Evolutionary conservation across 1,140 invertebrate genomes (phyloP).

Genomic region (Mycetomoellerius zeteki): DNA sequence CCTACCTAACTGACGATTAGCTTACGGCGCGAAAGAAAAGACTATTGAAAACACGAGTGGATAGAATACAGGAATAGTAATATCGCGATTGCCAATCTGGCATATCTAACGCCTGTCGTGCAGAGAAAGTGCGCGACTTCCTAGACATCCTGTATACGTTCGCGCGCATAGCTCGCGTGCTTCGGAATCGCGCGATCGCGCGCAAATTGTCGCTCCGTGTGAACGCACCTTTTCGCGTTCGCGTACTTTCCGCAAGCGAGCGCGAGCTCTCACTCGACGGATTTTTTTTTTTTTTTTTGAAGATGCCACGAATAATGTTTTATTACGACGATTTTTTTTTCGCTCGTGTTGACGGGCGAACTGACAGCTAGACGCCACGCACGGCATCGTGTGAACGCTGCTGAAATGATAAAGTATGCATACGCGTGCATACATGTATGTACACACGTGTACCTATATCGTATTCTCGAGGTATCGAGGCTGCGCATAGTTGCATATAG

Average conservation of each 20-base stretch:
- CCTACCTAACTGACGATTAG: neutral
- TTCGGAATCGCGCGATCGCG: conserved; percentile 38
- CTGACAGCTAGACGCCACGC: neutral
- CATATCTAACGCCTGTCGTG: neutral
- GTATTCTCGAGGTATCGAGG: conserved; percentile 34
- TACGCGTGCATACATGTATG: neutral
- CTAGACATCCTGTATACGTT: conserved; percentile 28
- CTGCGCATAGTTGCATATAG: conserved; percentile 50
- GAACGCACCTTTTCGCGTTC: conserved; percentile 14
- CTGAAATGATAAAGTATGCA: conserved; percentile 45
- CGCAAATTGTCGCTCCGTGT: conserved; percentile 13
- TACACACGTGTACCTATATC: neutral
- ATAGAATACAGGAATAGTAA: neutral
- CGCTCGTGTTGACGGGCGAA: neutral
- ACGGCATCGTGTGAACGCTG: conserved; percentile 4
- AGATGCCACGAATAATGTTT: neutral
- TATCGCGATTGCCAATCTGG: neutral
- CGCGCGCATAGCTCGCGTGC: conserved; percentile 23
- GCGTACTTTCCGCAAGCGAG: conserved; percentile 10
- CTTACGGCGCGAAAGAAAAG: neutral
- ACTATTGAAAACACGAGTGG: no score
- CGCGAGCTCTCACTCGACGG: neutral
- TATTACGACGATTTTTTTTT: conserved; percentile 4
- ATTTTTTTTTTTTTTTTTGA: neutral
- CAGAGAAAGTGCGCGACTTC: conserved; percentile 45